phyloP scores from a whole-genome alignment of 2,113 vertebrate genomes.

The Physeter macrocephalus region DNA sequence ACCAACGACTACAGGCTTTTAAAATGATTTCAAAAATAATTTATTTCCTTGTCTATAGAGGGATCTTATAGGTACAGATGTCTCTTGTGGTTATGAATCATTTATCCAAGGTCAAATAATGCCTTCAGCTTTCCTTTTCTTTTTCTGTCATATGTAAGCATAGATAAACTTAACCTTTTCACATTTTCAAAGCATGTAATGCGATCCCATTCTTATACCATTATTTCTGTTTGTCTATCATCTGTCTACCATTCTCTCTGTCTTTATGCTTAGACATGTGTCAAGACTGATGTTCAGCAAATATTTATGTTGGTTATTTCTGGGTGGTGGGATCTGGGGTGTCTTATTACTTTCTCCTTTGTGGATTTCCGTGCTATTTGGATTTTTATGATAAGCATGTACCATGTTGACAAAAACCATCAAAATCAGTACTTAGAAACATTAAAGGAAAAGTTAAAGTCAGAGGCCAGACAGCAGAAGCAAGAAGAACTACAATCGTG shows the following conservation, averaged over 20 bases:
- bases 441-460: background rate
- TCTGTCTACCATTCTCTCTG: background rate
- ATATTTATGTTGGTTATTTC: background rate
- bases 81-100: background rate
- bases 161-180: background rate
- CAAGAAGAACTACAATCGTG: no score
- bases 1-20: background rate
- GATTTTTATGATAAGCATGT: background rate
- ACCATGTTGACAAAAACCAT: background rate
- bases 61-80: background rate
- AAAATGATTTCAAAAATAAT: background rate
- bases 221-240: background rate
- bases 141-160: background rate
- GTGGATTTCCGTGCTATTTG: background rate
- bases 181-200: background rate
- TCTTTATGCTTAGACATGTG: background rate
- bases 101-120: background rate
- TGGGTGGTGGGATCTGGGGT: background rate
- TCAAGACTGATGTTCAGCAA: no score
- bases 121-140: background rate
- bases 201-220: background rate
- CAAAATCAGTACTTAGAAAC: background rate
- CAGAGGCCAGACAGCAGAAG: no score
- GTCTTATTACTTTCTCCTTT: background rate
- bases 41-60: background rate